Evolutionary conservation across 1,140 invertebrate genomes (phyloP).

Genomic region (Leptinotarsa defecta): DNA sequence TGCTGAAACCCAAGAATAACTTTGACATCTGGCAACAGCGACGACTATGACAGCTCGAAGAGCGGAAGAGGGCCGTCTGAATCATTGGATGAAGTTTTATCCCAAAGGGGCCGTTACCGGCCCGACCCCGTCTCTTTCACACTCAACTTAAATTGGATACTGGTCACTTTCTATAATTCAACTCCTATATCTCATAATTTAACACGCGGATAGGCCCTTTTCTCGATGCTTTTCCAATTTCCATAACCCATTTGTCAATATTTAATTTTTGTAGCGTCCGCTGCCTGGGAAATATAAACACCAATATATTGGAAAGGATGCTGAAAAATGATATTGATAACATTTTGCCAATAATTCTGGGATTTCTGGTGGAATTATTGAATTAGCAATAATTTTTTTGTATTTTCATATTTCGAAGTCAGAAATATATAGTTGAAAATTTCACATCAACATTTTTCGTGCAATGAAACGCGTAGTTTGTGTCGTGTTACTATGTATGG

Average conservation of each 20-base stretch:
- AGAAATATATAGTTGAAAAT: no score
- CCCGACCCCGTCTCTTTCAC: constrained; percentile 53
- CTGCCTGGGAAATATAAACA: not conserved
- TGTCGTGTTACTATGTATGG: no score
- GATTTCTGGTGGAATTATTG: no score
- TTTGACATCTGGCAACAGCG: not conserved
- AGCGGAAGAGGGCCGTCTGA: constrained; percentile 38
- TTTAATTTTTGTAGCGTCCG: constrained; percentile 18
- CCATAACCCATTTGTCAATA: constrained; percentile 34
- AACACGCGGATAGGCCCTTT: constrained; percentile 44
- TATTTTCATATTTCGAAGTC: no score
- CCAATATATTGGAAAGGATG: not conserved
- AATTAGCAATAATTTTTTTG: no score
- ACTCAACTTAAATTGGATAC: constrained; percentile 57
- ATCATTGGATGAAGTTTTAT: constrained; percentile 54
- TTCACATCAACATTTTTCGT: no score
- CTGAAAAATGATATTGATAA: not conserved
- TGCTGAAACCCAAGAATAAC: not conserved
- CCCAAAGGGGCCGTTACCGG: constrained; percentile 54
- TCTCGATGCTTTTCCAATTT: constrained; percentile 31
- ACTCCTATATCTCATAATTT: constrained; percentile 55
- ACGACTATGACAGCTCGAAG: constrained; percentile 24
- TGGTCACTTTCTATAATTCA: constrained; percentile 58
- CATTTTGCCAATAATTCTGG: no score
- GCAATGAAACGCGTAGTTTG: no score